phyloP scores from a whole-genome alignment of 2,113 vertebrate genomes.

The Muntiacus muntjak region DNA sequence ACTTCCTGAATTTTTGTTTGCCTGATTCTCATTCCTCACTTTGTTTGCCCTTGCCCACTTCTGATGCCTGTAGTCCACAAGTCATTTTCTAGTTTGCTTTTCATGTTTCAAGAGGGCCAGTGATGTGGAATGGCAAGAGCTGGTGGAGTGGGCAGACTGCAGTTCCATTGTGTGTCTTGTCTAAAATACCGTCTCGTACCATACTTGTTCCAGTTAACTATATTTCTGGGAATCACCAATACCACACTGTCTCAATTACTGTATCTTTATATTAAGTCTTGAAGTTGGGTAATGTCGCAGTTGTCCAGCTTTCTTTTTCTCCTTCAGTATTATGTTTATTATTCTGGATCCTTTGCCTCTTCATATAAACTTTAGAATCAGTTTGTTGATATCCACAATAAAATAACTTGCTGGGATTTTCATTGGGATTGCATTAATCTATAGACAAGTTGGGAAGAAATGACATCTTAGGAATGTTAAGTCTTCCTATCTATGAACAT shows the following conservation, averaged over 20 bases:
- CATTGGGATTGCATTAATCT: not conserved
- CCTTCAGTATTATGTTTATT: not conserved
- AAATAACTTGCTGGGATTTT: not conserved
- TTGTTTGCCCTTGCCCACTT: not conserved
- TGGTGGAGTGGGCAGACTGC: not conserved
- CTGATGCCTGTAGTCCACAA: not conserved
- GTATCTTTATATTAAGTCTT: not conserved
- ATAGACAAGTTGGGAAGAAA: not conserved
- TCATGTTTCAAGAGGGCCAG: not conserved
- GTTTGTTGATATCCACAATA: not conserved
- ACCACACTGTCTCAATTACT: not conserved
- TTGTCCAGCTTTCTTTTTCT: not conserved
- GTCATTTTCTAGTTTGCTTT: not conserved
- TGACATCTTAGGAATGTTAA: not conserved
- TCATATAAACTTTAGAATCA: not conserved
- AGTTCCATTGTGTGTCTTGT: not conserved
- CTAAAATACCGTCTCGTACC: not conserved
- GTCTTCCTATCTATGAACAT: not conserved
- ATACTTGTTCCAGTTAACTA: not conserved
- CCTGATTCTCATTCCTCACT: not conserved
- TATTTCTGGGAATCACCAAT: not conserved
- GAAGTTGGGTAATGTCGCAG: not conserved
- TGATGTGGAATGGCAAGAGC: accelerated
- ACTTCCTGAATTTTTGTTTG: not conserved
- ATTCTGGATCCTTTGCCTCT: not conserved